Conservation (phyloP, 2,113 vertebrate species). For the Tinamus guttatus region DNA sequence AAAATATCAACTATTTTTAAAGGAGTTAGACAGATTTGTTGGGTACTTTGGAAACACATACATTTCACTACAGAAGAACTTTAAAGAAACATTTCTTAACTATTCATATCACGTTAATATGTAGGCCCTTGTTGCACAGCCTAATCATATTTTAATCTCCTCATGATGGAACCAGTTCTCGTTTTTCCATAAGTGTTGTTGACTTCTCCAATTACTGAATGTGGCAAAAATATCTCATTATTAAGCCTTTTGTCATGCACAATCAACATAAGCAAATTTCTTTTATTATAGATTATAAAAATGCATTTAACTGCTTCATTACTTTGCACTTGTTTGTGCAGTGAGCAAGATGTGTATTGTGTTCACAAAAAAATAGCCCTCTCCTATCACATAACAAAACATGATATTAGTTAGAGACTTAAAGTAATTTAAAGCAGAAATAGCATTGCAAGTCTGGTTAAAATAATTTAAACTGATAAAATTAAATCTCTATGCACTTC, state of each 20-base stretch:
- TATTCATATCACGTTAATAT: background rate
- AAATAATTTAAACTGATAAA: background rate
- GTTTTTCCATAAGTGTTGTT: background rate
- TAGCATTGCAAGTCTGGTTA: background rate
- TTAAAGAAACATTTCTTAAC: background rate
- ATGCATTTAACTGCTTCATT: background rate
- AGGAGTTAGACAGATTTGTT: background rate
- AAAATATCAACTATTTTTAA: background rate
- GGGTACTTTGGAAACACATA: background rate
- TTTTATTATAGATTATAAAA: background rate
- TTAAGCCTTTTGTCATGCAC: background rate
- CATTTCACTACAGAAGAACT: background rate
- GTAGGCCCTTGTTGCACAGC: background rate
- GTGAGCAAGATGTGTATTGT: background rate
- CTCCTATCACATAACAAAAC: background rate
- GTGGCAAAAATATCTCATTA: background rate
- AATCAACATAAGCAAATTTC: background rate
- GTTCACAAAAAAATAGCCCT: background rate
- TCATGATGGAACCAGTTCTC: background rate
- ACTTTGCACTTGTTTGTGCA: background rate
- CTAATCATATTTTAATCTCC: background rate
- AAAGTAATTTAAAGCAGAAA: background rate
- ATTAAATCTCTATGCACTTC: background rate
- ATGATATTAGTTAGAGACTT: background rate
- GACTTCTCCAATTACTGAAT: background rate